phyloP scores from a whole-genome alignment of 1,140 invertebrate species.

The Wiebesia pumilae region DNA sequence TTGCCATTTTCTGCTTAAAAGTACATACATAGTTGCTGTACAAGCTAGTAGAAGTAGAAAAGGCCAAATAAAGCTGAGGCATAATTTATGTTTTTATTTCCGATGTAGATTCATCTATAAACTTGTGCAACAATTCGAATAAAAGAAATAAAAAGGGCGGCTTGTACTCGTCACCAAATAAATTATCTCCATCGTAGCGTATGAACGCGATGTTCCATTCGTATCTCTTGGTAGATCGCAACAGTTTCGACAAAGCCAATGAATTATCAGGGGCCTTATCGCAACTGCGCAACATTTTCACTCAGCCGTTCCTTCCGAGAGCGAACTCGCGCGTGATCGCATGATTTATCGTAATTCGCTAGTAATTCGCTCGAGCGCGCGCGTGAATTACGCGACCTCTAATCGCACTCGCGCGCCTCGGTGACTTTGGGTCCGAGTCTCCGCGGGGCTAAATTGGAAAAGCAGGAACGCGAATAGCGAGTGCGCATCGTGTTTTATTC shows the following conservation, averaged over 20 bases:
- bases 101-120: too few species aligned
- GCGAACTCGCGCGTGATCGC: neutral
- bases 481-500: neutral
- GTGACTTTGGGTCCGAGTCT: neutral
- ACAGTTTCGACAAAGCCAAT: neutral
- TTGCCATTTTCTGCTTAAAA: neutral
- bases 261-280: constrained; percentile 2
- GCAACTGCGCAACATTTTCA: neutral
- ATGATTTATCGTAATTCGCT: constrained; percentile 26
- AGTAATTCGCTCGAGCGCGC: constrained; percentile 6
- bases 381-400: constrained; percentile 5
- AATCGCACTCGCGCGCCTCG: neutral
- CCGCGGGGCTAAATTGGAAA: constrained; percentile 25
- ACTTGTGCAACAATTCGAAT: too few species aligned
- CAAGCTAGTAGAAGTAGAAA: neutral
- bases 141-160: neutral
- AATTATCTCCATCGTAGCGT: neutral
- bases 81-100: neutral
- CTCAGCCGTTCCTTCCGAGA: neutral
- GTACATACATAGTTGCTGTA: neutral
- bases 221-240: neutral
- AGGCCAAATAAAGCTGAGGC: neutral
- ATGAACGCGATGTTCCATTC: neutral
- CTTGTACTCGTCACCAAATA: neutral
- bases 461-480: constrained; percentile 11